Evolutionary conservation across 2,113 vertebrate genomes (phyloP).

Genomic region (Cyrtonyx montezumae): DNA sequence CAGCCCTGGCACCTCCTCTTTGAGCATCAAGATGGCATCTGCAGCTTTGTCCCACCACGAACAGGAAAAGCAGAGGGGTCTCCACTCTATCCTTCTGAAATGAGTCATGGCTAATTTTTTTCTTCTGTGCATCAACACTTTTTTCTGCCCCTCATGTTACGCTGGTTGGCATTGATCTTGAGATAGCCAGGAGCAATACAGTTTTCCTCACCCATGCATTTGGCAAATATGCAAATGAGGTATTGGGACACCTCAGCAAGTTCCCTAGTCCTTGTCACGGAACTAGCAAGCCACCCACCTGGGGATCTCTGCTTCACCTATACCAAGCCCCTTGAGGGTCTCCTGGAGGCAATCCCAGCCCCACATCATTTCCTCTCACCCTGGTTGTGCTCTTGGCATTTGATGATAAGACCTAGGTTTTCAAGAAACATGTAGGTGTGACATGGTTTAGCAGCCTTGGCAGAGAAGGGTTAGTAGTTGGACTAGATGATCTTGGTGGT

Average conservation of each 20-base stretch:
- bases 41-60: background rate
- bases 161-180: background rate
- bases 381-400: fast-evolving
- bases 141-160: background rate
- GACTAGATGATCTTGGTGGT: too few relatives aligned
- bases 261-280: background rate
- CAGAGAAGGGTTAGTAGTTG: too few relatives aligned
- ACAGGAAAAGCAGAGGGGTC: background rate
- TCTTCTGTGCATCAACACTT: background rate
- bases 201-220: background rate
- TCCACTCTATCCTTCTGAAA: background rate
- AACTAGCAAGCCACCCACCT: background rate
- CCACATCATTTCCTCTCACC: background rate
- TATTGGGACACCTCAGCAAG: conserved; percentile 1
- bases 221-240: background rate
- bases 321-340: background rate
- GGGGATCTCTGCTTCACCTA: background rate
- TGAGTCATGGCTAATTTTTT: background rate
- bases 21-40: background rate
- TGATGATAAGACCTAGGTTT: background rate
- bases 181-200: background rate
- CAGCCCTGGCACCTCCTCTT: background rate
- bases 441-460: too few relatives aligned
- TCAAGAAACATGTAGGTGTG: too few relatives aligned
- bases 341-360: background rate